Evolutionary conservation across 2,888 invertebrate genomes (phyloP).

Genomic region (Archips xylosteana): DNA sequence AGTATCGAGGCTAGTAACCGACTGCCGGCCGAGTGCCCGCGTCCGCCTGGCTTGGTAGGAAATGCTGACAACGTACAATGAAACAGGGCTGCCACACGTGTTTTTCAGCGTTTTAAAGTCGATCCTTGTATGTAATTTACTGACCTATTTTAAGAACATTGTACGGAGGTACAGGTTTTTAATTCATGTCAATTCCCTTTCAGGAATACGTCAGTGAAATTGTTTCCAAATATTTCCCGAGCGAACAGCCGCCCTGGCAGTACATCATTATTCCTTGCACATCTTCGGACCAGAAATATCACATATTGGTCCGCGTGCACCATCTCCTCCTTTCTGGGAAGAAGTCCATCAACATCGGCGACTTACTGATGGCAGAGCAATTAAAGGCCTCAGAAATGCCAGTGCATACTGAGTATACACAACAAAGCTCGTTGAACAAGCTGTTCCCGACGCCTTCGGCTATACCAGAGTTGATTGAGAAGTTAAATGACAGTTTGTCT

Average conservation of each 20-base stretch:
- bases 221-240: constrained; percentile 90
- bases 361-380: constrained; percentile 88
- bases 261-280: constrained; percentile 89
- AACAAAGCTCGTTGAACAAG: constrained; percentile 79
- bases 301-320: constrained; percentile 90
- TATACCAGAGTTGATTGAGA: constrained; percentile 88
- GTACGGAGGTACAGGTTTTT: background rate
- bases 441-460: constrained; percentile 87
- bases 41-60: too few species aligned
- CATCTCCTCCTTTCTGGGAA: constrained; percentile 91
- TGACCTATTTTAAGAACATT: too few species aligned
- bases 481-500: constrained; percentile 88
- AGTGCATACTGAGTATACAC: constrained; percentile 57
- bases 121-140: too few species aligned
- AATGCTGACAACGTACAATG: too few species aligned
- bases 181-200: constrained; percentile 48
- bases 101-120: too few species aligned
- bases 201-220: constrained; percentile 92
- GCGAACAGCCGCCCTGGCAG: constrained; percentile 92
- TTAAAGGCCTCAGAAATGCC: constrained; percentile 66
- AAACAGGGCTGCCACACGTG: too few species aligned
- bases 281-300: constrained; percentile 86
- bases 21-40: too few species aligned
- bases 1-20: too few species aligned
- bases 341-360: constrained; percentile 89